Conservation (phyloP, 2,888 invertebrate species). For the Gisinianus flammeolus region DNA sequence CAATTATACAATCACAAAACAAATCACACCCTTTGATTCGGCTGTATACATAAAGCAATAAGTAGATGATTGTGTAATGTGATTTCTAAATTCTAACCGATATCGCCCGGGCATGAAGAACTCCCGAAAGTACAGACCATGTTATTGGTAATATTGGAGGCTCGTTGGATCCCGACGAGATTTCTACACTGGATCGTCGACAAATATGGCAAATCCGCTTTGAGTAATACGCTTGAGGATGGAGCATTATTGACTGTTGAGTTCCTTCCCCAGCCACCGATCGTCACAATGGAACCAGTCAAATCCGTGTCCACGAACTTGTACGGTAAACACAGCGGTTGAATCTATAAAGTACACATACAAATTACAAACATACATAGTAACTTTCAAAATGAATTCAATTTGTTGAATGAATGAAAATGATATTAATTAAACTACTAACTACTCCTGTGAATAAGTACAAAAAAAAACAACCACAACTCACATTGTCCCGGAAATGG, state of each 20-base stretch:
- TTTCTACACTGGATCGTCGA: neutral
- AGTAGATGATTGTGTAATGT: too few species aligned
- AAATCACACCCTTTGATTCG: too few species aligned
- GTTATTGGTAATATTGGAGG: too few species aligned
- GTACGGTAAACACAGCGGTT: conserved; percentile 6
- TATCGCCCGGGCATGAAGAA: too few species aligned
- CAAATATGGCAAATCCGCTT: neutral
- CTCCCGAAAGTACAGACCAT: too few species aligned
- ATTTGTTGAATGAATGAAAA: neutral
- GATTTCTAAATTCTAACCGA: too few species aligned
- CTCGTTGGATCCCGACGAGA: neutral
- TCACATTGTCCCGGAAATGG: neutral
- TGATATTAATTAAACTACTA: neutral
- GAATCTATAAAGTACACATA: conserved; percentile 14
- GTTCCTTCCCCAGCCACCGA: neutral
- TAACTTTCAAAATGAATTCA: neutral
- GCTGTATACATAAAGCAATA: too few species aligned
- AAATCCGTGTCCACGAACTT: neutral
- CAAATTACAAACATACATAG: neutral
- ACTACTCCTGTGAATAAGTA: neutral
- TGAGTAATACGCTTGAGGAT: neutral
- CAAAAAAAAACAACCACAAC: neutral
- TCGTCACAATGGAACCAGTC: neutral
- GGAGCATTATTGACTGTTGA: neutral
- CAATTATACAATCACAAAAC: too few species aligned